Evolutionary conservation across 2,888 invertebrate species (phyloP), one percentile per base, ranked within the genome.

Genomic region (Epirrita christyi): DNA sequence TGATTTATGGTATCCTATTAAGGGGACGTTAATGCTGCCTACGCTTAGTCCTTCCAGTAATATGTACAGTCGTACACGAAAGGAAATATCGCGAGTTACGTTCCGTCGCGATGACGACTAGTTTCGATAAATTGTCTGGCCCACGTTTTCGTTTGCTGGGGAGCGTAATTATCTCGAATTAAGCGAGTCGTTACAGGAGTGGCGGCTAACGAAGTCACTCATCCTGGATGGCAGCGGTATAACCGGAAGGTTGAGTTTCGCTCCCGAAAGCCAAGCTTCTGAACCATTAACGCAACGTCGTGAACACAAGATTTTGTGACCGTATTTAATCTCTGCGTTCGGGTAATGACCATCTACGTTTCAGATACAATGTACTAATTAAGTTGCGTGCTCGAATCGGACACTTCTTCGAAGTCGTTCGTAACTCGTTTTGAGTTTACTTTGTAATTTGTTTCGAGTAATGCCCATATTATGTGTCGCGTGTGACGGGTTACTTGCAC

Each of bases 91-190:
- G 71, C 67, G 61, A 61, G 64, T 64, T 68, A 69, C 64, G 71
- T 73, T 73, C 71, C 66, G 72, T 75, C 72, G 64, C 60, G 56
- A 29, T 55, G 56, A 53, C 56, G 71, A 77, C 78, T 73, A 73
- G 78, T 76, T 75, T 70, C 77, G 72, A 86, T 85, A 86, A 84
- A 83, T 85, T 81, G 75, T 75, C 66, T 71, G 68, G 79, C 76
- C 77, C 79, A 83, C 83, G 82, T 86, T 83, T 81, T 75, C 76
- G 76, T 80, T 82, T 78, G 73, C 75, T 81, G 2, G 74, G 80
- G 71, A 82, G 80, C 77, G 79, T 86, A 85, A 89, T 89, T 89
- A 89, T 88, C 80, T 85, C 83, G 82, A 86, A 88, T 88, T 88
- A 86, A 87, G 81, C 84, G 81, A 84, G 83, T 87, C 84, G 83